Base-by-base conservation (phyloP, 2,888 invertebrate genomes). In the Platycheirus rosarum region DNA sequence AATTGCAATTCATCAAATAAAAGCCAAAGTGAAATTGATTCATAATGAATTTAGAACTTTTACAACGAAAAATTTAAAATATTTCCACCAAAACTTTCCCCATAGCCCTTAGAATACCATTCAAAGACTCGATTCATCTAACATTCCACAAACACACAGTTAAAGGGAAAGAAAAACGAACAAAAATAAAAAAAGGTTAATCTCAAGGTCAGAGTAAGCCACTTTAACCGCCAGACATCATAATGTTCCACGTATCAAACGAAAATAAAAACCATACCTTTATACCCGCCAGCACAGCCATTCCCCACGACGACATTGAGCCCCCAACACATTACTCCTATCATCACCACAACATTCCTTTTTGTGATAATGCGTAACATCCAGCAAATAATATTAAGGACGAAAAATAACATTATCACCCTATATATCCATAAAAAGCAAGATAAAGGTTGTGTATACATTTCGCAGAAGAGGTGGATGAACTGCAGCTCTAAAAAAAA, bases 201-300 rank as follows among this genome's bases (percentile, higher is more conserved):
- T 35, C 16, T n/a, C 75, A 75, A 79, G 79, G 79, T 79, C 79
- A 70, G 49, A 69, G 53, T 76, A 29, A 44, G 44, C 48, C 53
- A 49, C 55, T 51, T 37, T 46, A 70, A 51, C 65, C 60, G 49
- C 42, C 80, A 80, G 76, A 82, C 80, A 71, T 51, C 53, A 44
- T 82, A 77, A 82, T 71, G 75, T 51, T 40, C 40, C 44, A 51
- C 60, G 62, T 66, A 82, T 77, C 60, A 60, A 60, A 60, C 16
- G 29, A 60, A 44, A 71, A 62, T 20, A 53, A 53, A 70, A 71
- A 32, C 5, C 32, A 60, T 46, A 8, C 60, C n/a, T 37, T 23
- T 42, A 48, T 11, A 35, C 57, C 26, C 26, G 40, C 37, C 9
- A 13, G 18, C 13, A 37, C 11, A 11, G 1, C 16, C 11, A 26